Evolutionary conservation across 1,140 invertebrate genomes (phyloP).

Genomic region (Atopsyche davidsoni): DNA sequence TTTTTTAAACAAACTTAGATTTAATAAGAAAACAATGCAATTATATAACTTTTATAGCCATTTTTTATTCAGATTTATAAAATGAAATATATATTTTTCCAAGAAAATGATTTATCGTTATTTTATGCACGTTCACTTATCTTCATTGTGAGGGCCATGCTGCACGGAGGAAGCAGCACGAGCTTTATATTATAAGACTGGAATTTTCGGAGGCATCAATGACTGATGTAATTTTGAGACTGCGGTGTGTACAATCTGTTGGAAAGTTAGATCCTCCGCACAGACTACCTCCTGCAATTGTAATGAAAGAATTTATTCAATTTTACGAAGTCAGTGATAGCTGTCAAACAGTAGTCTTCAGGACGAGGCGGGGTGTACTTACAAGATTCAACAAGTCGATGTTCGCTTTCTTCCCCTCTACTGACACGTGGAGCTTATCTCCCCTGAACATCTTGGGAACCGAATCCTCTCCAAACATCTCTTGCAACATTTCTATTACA

Average conservation of each 20-base stretch:
- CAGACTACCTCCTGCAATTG: constrained; percentile 68
- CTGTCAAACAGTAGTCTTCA: too few relatives aligned
- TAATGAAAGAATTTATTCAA: constrained; percentile 19
- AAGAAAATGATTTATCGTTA: too few relatives aligned
- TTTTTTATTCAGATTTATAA: too few relatives aligned
- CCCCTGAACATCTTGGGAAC: constrained; percentile 94
- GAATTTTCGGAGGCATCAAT: constrained; percentile 59
- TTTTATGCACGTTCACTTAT: too few relatives aligned
- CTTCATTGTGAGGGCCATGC: too few relatives aligned
- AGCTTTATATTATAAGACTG: constrained; percentile 12
- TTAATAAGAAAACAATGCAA: too few relatives aligned
- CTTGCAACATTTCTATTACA: constrained; percentile 85
- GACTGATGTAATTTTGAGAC: constrained; percentile 80
- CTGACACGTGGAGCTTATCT: constrained; percentile 78
- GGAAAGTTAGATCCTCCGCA: constrained; percentile 71
- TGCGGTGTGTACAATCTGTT: constrained; percentile 80
- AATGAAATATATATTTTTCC: too few relatives aligned
- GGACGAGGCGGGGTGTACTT: too few relatives aligned
- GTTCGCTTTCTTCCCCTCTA: constrained; percentile 78
- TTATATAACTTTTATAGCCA: too few relatives aligned
- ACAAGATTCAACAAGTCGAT: constrained; percentile 80
- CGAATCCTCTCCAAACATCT: constrained; percentile 92
- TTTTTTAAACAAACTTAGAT: too few relatives aligned
- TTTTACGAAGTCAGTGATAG: not conserved
- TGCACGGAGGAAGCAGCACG: too few relatives aligned